Conservation (phyloP, 1,140 invertebrate species). For the Stegodyphus mimosarum region DNA sequence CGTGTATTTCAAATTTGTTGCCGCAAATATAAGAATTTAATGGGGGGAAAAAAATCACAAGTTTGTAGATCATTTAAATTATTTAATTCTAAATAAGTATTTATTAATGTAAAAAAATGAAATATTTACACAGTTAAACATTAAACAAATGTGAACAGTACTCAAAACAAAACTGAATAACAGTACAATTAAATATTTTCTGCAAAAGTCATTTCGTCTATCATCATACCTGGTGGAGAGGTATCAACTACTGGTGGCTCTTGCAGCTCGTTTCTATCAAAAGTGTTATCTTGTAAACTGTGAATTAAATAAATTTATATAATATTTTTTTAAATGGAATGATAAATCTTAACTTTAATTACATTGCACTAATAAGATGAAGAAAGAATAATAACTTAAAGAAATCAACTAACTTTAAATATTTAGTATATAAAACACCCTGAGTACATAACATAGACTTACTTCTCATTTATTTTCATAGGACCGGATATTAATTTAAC, state of each 20-base stretch:
- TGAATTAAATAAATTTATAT: not conserved
- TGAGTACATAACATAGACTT: not conserved
- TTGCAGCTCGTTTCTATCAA: conserved; percentile 39
- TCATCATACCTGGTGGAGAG: conserved; percentile 37
- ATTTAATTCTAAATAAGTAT: too few species aligned
- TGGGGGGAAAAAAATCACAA: too few species aligned
- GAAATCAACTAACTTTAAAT: not conserved
- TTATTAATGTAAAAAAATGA: too few species aligned
- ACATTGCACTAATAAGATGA: not conserved
- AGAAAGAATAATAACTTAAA: not conserved
- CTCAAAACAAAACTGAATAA: too few species aligned
- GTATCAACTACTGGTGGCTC: conserved; percentile 50
- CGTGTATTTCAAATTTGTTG: too few species aligned
- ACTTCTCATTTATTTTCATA: conserved; percentile 63
- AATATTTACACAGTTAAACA: too few species aligned
- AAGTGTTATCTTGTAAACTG: conserved; percentile 35
- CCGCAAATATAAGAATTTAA: too few species aligned
- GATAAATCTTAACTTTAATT: too few species aligned
- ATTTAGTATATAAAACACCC: not conserved
- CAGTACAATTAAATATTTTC: not conserved
- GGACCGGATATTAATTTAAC: conserved; percentile 71
- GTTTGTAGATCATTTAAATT: too few species aligned
- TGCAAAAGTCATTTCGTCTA: not conserved
- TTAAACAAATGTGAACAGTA: too few species aligned
- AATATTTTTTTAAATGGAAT: not conserved